Conservation (phyloP, 2,113 vertebrate species). For the Holacanthus passer region DNA sequence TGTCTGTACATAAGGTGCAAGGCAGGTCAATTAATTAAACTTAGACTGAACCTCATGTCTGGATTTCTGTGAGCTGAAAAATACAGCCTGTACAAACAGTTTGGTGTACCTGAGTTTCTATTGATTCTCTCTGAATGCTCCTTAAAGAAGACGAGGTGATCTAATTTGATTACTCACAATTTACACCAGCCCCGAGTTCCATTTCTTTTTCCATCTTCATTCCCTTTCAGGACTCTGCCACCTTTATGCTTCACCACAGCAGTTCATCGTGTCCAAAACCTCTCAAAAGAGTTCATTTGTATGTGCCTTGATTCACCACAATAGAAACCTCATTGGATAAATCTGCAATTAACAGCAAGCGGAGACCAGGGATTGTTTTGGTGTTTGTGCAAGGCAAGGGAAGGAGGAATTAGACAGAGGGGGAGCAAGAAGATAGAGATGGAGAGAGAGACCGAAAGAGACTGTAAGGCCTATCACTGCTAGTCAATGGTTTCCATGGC, state of each 20-base stretch:
- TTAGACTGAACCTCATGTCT: no score
- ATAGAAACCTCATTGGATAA: slow-evolving; percentile 6
- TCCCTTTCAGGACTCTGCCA: not conserved
- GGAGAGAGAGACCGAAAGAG: slow-evolving; percentile 15
- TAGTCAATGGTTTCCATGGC: slow-evolving; percentile 77
- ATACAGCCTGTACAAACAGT: not conserved
- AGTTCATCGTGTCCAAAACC: not conserved
- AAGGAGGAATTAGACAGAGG: slow-evolving; percentile 19
- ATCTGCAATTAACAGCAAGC: slow-evolving; percentile 40
- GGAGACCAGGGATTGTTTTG: slow-evolving; percentile 36
- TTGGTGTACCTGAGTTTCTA: not conserved
- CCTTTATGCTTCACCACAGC: not conserved
- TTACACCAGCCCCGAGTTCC: not conserved
- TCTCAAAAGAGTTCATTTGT: not conserved
- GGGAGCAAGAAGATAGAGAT: slow-evolving; percentile 22
- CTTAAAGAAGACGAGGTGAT: not conserved
- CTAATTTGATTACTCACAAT: not conserved
- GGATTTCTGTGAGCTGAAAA: not conserved
- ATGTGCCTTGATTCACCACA: not conserved
- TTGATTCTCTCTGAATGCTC: not conserved
- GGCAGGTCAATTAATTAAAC: not conserved
- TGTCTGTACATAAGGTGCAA: not conserved
- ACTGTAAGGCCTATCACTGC: slow-evolving; percentile 38
- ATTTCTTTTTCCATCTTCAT: not conserved
- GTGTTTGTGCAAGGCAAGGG: slow-evolving; percentile 18